Evolutionary conservation across 2,113 vertebrate species (phyloP).

Genomic region (Colius striatus): DNA sequence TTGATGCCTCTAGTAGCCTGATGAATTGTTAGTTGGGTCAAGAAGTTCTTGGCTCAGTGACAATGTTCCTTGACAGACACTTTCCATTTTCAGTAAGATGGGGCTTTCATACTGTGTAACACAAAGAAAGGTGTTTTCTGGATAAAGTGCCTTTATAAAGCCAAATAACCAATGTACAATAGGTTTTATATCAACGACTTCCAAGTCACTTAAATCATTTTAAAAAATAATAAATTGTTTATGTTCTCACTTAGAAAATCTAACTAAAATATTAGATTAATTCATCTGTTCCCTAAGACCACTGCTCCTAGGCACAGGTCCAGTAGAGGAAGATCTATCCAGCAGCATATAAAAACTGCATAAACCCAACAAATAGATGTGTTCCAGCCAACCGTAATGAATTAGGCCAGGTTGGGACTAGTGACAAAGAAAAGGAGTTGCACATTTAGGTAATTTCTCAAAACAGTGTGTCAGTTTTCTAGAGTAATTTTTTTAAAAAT

Average conservation of each 20-base stretch:
- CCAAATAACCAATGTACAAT: background rate
- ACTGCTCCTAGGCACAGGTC: background rate
- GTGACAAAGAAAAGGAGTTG: background rate
- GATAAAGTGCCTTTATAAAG: background rate
- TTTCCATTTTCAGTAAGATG: background rate
- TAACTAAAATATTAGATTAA: background rate
- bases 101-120: background rate
- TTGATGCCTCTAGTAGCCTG: background rate
- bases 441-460: background rate
- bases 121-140: background rate
- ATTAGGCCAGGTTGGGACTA: background rate
- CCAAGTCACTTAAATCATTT: background rate
- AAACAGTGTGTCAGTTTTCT: background rate
- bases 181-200: background rate
- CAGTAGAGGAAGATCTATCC: background rate
- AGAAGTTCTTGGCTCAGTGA: background rate
- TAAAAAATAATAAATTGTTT: background rate
- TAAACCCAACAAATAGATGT: background rate
- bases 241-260: background rate
- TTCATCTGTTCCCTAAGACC: background rate
- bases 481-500: background rate
- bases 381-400: background rate
- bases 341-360: background rate
- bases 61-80: background rate
- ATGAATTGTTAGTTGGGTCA: background rate